Base-by-base conservation (phyloP, 2,888 invertebrate species). In the Branchipolynoe longqiensis region DNA sequence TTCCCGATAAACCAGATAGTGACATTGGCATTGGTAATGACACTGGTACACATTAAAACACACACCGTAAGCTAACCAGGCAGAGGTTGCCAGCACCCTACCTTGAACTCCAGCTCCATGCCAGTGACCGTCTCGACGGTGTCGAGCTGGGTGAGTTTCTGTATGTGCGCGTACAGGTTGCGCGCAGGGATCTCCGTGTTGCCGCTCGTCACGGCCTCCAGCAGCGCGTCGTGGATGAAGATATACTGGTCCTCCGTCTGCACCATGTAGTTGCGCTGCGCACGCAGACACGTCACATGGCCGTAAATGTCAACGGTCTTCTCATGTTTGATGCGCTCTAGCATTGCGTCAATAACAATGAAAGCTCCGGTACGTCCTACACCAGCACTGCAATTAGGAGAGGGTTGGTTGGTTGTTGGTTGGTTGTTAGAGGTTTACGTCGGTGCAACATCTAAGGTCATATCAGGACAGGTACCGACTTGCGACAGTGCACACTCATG, bases 261-360 rank as follows among this genome's bases (percentile, higher is more conserved):
- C 40, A 99, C 99, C 99, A 99, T 99, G 95, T 99, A 99, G 94
- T 99, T 99, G 84, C 99, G 96, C 94, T 99, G 99, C 36, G 99
- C 98, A 87, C 99, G 95, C 88, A 99, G 95, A 93, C 98, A 98
- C 22, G 99, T 99, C 56, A 99, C 99, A 94, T 99, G 99, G 12
- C 99, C 99, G 93, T 99, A 99, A 89, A 99, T 98, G 94, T 99
- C 99, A 41, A 99, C 98, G 82, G 98, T 98, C 94, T 98, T 98
- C 92, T 99, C 99, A 93, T 98, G 97, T 90, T 97, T 96, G 94
- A 99, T 97, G 87, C 99, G 95, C 92, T 99, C 99, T 89, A 99
- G 95, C 99, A 99, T 99, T 0, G 99, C 98, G 93, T 99, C 99
- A 90, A 99, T 99, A 0, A 99, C 99, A 91, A 99, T 88, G 86